Evolutionary conservation across 2,888 invertebrate species (phyloP).

Genomic region (Polydesmus complanatus): DNA sequence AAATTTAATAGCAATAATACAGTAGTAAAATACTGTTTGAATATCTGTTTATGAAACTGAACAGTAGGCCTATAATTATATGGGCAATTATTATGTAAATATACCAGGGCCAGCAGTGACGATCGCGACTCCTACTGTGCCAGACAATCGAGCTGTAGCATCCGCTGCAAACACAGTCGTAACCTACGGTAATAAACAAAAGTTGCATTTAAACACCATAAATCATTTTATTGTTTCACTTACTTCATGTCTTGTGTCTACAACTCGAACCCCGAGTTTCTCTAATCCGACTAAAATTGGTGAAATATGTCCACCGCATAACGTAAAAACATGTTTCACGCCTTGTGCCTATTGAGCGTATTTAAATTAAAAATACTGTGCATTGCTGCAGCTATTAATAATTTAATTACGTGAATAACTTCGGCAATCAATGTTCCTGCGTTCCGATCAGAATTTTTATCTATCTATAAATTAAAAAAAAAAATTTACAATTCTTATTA

Average conservation of each 20-base stretch:
- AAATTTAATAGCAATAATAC: too few species aligned
- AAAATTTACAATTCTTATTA: too few species aligned
- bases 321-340: constrained; percentile 41
- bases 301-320: constrained; percentile 47
- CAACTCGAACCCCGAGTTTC: constrained; percentile 39
- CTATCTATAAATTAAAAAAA: background rate
- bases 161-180: constrained; percentile 47
- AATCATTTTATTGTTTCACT: constrained; percentile 7
- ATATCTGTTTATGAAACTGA: too few species aligned
- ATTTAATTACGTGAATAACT: background rate
- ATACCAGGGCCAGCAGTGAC: constrained; percentile 43
- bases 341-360: constrained; percentile 35
- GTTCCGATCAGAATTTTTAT: background rate
- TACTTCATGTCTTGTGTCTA: constrained; percentile 46
- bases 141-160: constrained; percentile 44
- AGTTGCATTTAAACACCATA: constrained; percentile 5
- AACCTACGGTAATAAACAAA: constrained; percentile 30
- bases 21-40: too few species aligned
- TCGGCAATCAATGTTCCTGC: background rate
- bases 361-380: background rate
- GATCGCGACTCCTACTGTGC: constrained; percentile 43
- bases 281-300: constrained; percentile 44
- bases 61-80: background rate
- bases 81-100: background rate
- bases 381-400: background rate